Evolutionary conservation across 2,113 vertebrate species (phyloP).

Genomic region (Megaceryle torquata): DNA sequence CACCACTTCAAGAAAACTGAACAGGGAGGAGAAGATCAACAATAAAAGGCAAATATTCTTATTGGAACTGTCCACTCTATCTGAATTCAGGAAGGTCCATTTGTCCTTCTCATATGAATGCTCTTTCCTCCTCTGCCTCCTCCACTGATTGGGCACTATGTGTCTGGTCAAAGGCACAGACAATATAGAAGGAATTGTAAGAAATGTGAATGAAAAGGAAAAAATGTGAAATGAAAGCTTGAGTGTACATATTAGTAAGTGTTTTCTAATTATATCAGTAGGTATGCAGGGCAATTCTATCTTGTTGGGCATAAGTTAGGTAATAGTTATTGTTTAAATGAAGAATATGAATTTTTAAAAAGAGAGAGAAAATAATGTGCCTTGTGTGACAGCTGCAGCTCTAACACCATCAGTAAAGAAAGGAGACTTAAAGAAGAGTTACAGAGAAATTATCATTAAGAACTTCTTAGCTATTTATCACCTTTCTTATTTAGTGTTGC

Average conservation of each 20-base stretch:
- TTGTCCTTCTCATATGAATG: neutral
- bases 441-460: neutral
- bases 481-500: neutral
- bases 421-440: neutral
- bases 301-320: neutral
- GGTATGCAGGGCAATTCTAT: neutral
- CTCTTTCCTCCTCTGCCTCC: neutral
- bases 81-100: neutral
- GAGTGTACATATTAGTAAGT: neutral
- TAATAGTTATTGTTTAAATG: neutral
- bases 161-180: neutral
- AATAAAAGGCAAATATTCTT: neutral
- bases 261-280: neutral
- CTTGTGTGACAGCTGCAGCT: neutral
- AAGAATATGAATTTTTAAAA: neutral
- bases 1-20: neutral
- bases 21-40: neutral
- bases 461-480: neutral
- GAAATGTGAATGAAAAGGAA: neutral
- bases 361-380: neutral
- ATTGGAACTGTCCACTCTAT: neutral
- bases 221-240: neutral
- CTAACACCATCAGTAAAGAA: neutral
- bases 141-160: neutral
- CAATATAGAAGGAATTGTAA: rapidly evolving